Evolutionary conservation across 1,140 invertebrate genomes (phyloP).

Genomic region (Panonychus citri): DNA sequence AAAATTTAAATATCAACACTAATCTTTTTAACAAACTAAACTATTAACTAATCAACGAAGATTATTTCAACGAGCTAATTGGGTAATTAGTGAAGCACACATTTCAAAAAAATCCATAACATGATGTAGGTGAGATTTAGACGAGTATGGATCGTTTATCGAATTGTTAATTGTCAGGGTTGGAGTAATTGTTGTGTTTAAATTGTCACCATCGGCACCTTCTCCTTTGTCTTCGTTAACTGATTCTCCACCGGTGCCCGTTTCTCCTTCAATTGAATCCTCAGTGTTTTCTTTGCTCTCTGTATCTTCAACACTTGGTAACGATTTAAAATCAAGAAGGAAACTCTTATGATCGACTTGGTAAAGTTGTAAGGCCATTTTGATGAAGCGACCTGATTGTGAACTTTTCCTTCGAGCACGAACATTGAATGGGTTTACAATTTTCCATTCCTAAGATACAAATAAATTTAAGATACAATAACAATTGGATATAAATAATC

Average conservation of each 20-base stretch:
- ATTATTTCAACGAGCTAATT: constrained; percentile 53
- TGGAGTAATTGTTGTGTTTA: neutral
- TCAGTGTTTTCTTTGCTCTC: too few species aligned
- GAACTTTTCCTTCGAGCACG: constrained; percentile 67
- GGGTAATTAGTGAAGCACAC: constrained; percentile 92
- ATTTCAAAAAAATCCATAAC: constrained; percentile 99
- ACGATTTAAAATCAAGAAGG: constrained; percentile 75
- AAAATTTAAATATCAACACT: too few species aligned
- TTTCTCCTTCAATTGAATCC: neutral
- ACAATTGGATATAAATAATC: too few species aligned
- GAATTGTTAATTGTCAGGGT: too few species aligned
- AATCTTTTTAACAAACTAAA: too few species aligned
- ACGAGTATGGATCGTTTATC: constrained; percentile 12
- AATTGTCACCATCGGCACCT: constrained; percentile 1
- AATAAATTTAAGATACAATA: neutral
- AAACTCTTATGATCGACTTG: constrained; percentile 97
- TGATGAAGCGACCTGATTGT: constrained; percentile 51
- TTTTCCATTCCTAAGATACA: constrained; percentile 65
- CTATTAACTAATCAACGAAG: neutral
- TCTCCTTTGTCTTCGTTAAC: neutral
- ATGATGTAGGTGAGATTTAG: constrained; percentile 40
- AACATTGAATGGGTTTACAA: constrained; percentile 72
- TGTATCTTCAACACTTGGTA: constrained; percentile 13
- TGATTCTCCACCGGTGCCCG: neutral
- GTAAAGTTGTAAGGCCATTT: constrained; percentile 95